Percentiles rank a stretch among this genome's conserved stretches.
Evolutionary conservation across 1,140 invertebrate species (phyloP).

Genomic region (Lysiphlebus fabarum): DNA sequence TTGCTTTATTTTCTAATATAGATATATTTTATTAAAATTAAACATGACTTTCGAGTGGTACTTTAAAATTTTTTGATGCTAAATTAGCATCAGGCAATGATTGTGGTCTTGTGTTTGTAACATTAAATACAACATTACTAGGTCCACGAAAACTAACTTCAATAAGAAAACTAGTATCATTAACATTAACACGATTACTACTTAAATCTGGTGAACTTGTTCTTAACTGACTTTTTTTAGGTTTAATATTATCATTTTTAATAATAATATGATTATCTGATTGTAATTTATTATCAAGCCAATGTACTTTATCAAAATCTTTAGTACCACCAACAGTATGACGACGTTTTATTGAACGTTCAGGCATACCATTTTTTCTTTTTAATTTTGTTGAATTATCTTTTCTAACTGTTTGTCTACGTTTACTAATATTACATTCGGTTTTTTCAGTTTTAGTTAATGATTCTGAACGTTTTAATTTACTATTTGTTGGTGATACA

Average conservation of each 20-base stretch:
- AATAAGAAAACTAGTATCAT: constrained; percentile 52
- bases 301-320: constrained; percentile 72
- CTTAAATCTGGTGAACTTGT: constrained; percentile 65
- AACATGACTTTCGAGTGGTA: constrained; percentile 61
- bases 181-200: constrained; percentile 48
- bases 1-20: not conserved
- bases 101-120: constrained; percentile 57
- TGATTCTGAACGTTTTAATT: constrained; percentile 64
- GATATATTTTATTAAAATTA: constrained; percentile 29
- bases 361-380: constrained; percentile 71
- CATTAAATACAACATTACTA: constrained; percentile 58
- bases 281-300: constrained; percentile 58
- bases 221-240: constrained; percentile 55
- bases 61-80: constrained; percentile 56
- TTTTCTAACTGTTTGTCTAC: constrained; percentile 60
- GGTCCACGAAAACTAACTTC: constrained; percentile 57
- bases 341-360: constrained; percentile 77
- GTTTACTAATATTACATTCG: constrained; percentile 73
- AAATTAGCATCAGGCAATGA: constrained; percentile 57
- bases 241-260: constrained; percentile 49
- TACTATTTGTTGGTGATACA: constrained; percentile 47
- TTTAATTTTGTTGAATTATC: constrained; percentile 64
- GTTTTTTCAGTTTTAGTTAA: constrained; percentile 79
- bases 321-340: constrained; percentile 89
- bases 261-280: constrained; percentile 55